A percentile compares a stretch with the other conserved stretches of the same genome.
Conservation (phyloP, 2,888 invertebrate genomes). For the Homarus gammarus region DNA sequence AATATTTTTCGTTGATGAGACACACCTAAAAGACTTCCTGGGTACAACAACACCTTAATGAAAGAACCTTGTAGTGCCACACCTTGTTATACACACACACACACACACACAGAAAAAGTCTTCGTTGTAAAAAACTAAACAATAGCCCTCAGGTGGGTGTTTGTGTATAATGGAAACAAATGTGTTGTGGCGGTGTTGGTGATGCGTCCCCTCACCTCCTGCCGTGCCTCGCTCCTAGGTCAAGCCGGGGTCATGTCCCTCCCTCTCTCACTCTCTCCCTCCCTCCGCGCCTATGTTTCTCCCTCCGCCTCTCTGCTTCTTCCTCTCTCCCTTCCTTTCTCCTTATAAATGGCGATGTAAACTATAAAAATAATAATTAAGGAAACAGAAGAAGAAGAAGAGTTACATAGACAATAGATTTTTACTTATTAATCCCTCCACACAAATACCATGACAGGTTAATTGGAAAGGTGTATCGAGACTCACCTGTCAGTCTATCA, state of each 20-base stretch:
- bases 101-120: neutral
- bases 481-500: no score
- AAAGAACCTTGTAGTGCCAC: no score
- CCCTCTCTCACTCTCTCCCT: neutral
- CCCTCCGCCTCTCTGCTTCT: neutral
- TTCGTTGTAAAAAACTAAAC: slow-evolving; percentile 8
- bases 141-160: slow-evolving; percentile 20
- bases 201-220: slow-evolving; percentile 47
- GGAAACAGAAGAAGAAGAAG: no score
- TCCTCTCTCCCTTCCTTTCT: neutral
- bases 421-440: no score
- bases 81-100: neutral
- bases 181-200: slow-evolving; percentile 43
- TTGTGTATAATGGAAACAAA: slow-evolving; percentile 53
- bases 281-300: neutral
- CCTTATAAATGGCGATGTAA: no score
- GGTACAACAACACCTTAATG: no score
- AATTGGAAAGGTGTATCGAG: no score
- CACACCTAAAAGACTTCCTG: no score
- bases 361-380: no score
- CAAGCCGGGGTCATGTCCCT: slow-evolving; percentile 9
- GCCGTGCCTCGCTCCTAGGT: neutral
- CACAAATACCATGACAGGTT: no score
- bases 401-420: no score
- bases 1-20: no score